phyloP scores from a whole-genome alignment of 2,113 vertebrate genomes.

The Macaca mulatta region DNA sequence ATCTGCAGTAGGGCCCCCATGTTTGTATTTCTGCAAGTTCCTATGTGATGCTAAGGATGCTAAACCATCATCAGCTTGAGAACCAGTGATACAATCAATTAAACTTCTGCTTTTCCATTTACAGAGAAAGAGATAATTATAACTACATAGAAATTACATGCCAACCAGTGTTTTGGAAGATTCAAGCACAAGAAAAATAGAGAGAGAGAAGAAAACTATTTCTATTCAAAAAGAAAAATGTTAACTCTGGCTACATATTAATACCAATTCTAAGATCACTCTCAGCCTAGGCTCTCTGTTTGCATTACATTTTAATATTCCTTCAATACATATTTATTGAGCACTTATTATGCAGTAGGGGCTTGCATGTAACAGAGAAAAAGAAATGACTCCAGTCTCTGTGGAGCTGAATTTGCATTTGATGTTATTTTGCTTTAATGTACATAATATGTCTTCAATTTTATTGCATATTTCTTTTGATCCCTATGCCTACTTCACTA shows the following conservation, averaged over 20 bases:
- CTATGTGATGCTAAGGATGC: neutral
- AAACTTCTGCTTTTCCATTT: neutral
- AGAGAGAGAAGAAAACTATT: neutral
- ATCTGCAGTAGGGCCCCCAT: neutral
- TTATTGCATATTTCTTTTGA: neutral
- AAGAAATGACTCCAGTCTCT: neutral
- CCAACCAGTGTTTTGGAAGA: neutral
- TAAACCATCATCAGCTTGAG: neutral
- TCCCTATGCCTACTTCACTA: neutral
- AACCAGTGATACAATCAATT: neutral
- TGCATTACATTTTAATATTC: neutral
- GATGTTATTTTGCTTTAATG: neutral
- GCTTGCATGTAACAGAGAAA: neutral
- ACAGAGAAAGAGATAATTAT: neutral
- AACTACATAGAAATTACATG: neutral
- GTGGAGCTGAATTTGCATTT: neutral
- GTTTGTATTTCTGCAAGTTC: neutral
- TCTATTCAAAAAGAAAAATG: neutral
- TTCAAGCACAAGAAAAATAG: neutral
- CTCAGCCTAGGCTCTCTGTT: neutral
- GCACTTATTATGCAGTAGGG: neutral
- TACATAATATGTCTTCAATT: neutral
- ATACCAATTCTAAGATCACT: neutral
- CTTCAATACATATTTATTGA: neutral
- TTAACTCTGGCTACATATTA: neutral